phyloP scores from a whole-genome alignment of 2,888 invertebrate genomes.

The Ypsolopha scabrella region DNA sequence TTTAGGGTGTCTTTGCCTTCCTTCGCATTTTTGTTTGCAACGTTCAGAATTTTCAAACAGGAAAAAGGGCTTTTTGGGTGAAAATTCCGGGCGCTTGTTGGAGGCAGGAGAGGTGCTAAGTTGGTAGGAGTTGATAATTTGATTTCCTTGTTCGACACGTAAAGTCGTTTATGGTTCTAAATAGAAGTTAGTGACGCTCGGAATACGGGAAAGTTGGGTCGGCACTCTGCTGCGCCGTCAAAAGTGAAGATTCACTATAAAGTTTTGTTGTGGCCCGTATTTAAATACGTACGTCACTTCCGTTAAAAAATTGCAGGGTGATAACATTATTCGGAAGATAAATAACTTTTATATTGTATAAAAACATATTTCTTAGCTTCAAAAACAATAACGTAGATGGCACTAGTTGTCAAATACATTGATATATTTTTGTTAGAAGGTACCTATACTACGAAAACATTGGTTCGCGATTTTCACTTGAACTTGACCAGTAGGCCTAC shows the following conservation, averaged over 20 bases:
- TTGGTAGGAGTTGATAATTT: slow-evolving; percentile 63
- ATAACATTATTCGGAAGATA: no score
- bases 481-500: no score
- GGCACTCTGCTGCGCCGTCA: slow-evolving; percentile 27
- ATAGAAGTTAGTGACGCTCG: slow-evolving; percentile 48
- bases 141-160: slow-evolving; percentile 65
- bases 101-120: slow-evolving; percentile 51
- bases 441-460: no score
- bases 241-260: slow-evolving; percentile 32
- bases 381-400: no score
- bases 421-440: no score
- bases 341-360: no score
- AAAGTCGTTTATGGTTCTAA: slow-evolving; percentile 62
- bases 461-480: no score
- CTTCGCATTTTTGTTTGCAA: slow-evolving; percentile 51
- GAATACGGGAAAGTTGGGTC: slow-evolving; percentile 44
- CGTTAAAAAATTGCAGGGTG: not conserved
- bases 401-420: no score
- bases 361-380: no score
- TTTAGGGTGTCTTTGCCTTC: slow-evolving; percentile 41
- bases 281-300: slow-evolving; percentile 11
- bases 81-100: slow-evolving; percentile 45
- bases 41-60: slow-evolving; percentile 56
- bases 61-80: slow-evolving; percentile 37
- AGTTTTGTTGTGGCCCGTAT: slow-evolving; percentile 25